These are phyloP conservation scores for Pomatorhinus ruficollis DNA, from an alignment of 2,113 vertebrate genomes.

Conservation along the genomic window DNA sequence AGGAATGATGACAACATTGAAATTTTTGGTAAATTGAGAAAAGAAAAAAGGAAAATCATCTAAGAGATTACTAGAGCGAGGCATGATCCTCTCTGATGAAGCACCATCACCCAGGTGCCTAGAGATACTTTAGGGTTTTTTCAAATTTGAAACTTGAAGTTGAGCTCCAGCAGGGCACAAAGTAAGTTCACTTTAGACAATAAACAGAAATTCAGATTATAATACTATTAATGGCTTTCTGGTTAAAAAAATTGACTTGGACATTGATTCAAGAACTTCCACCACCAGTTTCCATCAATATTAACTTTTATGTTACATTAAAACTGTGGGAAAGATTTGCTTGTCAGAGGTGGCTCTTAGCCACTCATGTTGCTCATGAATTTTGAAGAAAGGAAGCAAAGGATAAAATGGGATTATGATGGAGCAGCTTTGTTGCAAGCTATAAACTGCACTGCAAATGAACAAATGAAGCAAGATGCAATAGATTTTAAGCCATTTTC, in stretches of 20 bases:
- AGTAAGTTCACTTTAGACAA: background rate
- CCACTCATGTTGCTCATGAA: background rate
- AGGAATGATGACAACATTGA: background rate
- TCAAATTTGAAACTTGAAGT: background rate
- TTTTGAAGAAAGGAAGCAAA: background rate
- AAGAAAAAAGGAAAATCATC: background rate
- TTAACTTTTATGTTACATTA: background rate
- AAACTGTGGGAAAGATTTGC: background rate
- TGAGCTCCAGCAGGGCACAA: background rate
- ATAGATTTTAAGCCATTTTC: background rate
- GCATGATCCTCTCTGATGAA: background rate
- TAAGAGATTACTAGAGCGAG: background rate
- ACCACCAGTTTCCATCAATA: background rate
- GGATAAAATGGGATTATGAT: background rate
- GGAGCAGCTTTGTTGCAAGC: background rate
- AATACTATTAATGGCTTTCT: background rate
- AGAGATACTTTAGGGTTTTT: background rate
- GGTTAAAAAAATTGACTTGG: background rate
- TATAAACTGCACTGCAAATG: background rate
- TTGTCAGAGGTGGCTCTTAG: background rate
- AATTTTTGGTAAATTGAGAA: background rate
- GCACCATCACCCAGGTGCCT: background rate
- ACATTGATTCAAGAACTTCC: background rate
- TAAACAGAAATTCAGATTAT: background rate
- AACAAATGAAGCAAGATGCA: background rate